phyloP scores from a whole-genome alignment of 2,113 vertebrate genomes.

The Microtus oregoni region DNA sequence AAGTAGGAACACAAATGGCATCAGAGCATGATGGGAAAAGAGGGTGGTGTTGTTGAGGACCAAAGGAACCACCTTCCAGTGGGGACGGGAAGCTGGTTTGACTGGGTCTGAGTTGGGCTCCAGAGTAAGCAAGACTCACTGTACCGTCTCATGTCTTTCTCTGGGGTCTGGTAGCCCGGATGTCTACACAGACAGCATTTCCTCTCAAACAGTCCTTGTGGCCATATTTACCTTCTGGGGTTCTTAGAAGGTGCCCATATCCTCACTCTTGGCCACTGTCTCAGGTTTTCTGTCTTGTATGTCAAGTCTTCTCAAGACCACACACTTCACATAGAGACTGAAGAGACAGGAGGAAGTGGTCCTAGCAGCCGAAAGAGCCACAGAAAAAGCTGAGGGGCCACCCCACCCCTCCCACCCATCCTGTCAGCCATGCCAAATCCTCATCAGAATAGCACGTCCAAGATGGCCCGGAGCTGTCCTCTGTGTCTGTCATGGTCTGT shows the following conservation, averaged over 20 bases:
- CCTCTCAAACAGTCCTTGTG: neutral
- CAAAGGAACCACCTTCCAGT: neutral
- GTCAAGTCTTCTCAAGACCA: neutral
- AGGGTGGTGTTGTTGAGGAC: neutral
- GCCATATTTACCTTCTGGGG: neutral
- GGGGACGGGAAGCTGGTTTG: neutral
- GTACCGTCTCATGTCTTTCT: neutral
- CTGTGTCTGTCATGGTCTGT: neutral
- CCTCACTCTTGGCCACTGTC: neutral
- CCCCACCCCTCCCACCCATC: neutral
- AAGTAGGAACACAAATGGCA: neutral
- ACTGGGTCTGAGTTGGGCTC: neutral
- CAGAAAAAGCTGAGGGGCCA: neutral
- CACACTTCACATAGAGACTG: slow-evolving; percentile 20
- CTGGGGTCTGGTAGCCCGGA: neutral
- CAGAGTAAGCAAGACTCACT: neutral
- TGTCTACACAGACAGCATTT: neutral
- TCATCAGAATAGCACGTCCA: neutral
- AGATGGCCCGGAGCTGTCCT: neutral
- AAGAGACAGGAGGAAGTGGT: neutral
- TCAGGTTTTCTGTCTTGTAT: neutral
- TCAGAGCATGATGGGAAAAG: neutral
- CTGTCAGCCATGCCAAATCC: neutral
- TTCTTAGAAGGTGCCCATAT: neutral
- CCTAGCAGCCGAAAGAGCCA: neutral